Base-by-base conservation (phyloP, 2,888 invertebrate genomes). In the Linnaemya vulpina region DNA sequence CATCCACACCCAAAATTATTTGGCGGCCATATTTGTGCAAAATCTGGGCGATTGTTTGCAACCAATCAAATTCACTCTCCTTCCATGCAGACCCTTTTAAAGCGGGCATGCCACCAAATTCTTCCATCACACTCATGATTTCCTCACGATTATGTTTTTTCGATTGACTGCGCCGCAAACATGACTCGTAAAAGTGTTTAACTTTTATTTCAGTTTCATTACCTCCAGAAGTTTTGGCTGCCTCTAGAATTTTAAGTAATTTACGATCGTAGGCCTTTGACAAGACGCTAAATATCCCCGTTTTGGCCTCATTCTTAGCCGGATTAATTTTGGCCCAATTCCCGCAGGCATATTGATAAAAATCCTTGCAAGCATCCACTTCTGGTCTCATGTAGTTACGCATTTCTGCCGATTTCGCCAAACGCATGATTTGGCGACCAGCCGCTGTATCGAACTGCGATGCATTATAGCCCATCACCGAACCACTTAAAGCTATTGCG, bases 181-280 rank as follows among this genome's bases (percentile, higher is more conserved):
- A 91, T 0, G 92, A 92, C 5, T 91, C 90, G 58, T 90, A 91
- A 65, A 91, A 91, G 40, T 91, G 91, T 83, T 91, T 92, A 0
- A 91, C 89, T 3, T 88, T 88, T 9, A 88, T 88, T 40, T 90
- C 90, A 35, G 90, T 89, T 15, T 87, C 75, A 25, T 87, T 87
- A 40, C 91, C 91, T 13, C 25, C 74, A 1, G 87, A 89, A 4
- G 71, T 78, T 22, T 86, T 87, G 4, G 88, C 89, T 17, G 79
- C 77, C 4, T 85, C 87, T 3, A 91, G 71, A 30, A 91, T 60
- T 9, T 87, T 87, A 35, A 87, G 77, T 13, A 90, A 78, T 0
- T 89, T 89, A 3, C 89, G 88, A 62, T 88, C 82, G 30, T 91
- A 90, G n/a, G 87, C 88, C 0, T 86, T 88, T 4, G 87, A 75